A percentile compares a stretch with the other conserved stretches of the same genome.
These are phyloP conservation scores for Butorides virescens DNA, from an alignment of 2,113 vertebrate species.

Conservation along the genomic window DNA sequence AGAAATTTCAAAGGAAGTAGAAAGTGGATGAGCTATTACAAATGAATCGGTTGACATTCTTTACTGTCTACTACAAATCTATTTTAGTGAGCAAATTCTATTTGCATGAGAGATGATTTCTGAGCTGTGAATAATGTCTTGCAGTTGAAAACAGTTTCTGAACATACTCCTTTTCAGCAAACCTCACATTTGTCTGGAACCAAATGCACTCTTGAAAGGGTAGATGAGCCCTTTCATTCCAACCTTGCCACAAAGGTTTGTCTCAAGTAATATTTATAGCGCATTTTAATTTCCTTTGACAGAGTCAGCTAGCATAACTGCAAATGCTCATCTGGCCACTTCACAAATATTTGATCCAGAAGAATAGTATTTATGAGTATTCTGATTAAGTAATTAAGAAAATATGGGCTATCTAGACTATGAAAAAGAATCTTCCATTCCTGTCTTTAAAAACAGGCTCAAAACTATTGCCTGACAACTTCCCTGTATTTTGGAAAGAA, in stretches of 20 bases:
- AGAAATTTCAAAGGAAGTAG: neutral
- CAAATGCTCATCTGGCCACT: neutral
- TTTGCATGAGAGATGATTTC: neutral
- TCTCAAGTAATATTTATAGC: neutral
- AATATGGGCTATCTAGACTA: neutral
- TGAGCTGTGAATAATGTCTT: neutral
- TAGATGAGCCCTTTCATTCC: neutral
- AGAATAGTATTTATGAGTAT: conserved; percentile 18
- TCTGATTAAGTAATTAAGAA: conserved; percentile 37
- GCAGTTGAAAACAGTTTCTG: neutral
- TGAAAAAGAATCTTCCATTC: neutral
- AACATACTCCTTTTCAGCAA: neutral
- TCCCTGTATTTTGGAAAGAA: neutral
- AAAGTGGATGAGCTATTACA: neutral
- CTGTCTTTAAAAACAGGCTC: neutral
- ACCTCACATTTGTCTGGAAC: neutral
- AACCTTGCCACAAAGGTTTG: neutral
- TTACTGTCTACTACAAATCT: neutral
- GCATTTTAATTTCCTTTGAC: neutral
- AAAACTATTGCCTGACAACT: neutral
- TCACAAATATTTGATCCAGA: conserved; percentile 14
- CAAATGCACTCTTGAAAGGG: neutral
- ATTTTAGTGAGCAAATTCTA: neutral
- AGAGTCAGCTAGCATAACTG: neutral
- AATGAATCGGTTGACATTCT: neutral